These are phyloP conservation scores for Andricus curvator DNA, from an alignment of 2,888 invertebrate species.

Conservation along the genomic window DNA sequence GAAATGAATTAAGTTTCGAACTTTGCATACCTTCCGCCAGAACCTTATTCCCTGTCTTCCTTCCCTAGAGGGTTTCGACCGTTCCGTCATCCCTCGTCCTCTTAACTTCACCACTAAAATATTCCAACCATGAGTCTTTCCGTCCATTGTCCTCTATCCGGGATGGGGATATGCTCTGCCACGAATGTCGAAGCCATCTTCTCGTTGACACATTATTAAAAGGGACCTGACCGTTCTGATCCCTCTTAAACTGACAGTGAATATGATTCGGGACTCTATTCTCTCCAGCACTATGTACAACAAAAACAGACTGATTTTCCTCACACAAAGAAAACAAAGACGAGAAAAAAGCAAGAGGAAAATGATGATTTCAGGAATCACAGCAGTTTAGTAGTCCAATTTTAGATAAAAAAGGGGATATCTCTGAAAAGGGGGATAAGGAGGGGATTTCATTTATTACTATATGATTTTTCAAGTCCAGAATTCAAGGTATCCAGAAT, in stretches of 20 bases:
- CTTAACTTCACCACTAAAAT: slow-evolving; percentile 62
- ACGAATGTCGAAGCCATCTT: slow-evolving; percentile 50
- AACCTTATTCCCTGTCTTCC: slow-evolving; percentile 47
- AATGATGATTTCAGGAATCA: too few relatives aligned
- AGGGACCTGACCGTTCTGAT: slow-evolving; percentile 60
- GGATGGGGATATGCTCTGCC: not conserved
- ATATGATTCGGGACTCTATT: too few relatives aligned
- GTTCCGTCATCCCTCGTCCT: slow-evolving; percentile 50
- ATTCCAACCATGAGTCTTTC: slow-evolving; percentile 62
- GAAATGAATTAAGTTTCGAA: slow-evolving; percentile 74
- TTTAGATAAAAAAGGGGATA: too few relatives aligned
- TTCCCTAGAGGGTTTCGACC: slow-evolving; percentile 53
- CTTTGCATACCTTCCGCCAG: slow-evolving; percentile 67
- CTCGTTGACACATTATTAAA: slow-evolving; percentile 68
- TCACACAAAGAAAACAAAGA: too few relatives aligned
- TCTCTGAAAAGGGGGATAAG: too few relatives aligned
- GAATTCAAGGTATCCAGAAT: too few relatives aligned
- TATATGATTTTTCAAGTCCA: too few relatives aligned
- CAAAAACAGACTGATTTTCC: too few relatives aligned
- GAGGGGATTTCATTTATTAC: too few relatives aligned
- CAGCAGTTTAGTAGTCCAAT: too few relatives aligned
- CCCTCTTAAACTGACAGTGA: slow-evolving; percentile 5
- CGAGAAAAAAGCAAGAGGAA: too few relatives aligned
- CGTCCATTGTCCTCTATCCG: slow-evolving; percentile 57
- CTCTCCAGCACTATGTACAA: too few relatives aligned